These are phyloP conservation scores for Anagrus nilaparvatae DNA, from an alignment of 1,140 invertebrate species.

Conservation along the genomic window DNA sequence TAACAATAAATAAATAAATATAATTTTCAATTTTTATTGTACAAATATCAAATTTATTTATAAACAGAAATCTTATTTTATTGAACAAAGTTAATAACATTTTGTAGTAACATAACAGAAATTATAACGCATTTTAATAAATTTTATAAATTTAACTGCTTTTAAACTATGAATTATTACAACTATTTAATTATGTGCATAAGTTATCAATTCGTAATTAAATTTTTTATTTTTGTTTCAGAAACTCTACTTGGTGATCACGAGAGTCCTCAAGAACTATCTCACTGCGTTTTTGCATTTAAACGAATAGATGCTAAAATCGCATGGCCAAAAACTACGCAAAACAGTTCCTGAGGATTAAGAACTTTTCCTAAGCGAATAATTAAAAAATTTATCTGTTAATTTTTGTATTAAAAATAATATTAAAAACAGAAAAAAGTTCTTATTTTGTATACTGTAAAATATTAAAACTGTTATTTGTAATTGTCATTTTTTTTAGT, in stretches of 20 bases:
- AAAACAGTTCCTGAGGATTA: no score
- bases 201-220: no score
- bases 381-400: no score
- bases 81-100: not conserved
- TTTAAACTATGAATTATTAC: no score
- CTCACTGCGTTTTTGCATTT: conserved; percentile 85
- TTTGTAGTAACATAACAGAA: not conserved
- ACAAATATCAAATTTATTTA: conserved; percentile 4
- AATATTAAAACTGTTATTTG: no score
- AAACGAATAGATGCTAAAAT: conserved; percentile 94
- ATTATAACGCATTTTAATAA: not conserved
- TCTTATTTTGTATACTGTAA: no score
- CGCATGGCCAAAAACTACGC: conserved; percentile 72
- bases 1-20: conserved; percentile 9
- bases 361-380: no score
- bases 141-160: not conserved
- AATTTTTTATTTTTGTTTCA: no score
- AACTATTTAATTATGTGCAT: no score
- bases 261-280: conserved; percentile 83
- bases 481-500: no score
- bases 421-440: no score
- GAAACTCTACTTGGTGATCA: conserved; percentile 79
- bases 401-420: no score
- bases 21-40: conserved; percentile 4
- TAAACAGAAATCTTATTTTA: not conserved